phyloP scores from a whole-genome alignment of 1,140 invertebrate species.

The Aplysia californica region DNA sequence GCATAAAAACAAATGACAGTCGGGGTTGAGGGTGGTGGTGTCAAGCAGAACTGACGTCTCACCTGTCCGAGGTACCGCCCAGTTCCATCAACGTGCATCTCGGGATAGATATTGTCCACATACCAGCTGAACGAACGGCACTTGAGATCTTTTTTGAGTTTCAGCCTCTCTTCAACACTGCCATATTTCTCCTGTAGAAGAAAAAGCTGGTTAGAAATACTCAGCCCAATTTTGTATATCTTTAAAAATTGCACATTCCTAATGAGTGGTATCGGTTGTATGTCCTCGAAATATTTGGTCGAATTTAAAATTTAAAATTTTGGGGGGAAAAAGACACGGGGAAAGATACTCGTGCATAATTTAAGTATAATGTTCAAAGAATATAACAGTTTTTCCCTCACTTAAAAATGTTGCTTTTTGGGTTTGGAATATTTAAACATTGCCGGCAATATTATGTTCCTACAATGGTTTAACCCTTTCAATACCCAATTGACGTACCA shows the following conservation, averaged over 20 bases:
- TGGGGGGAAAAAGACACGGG: too few relatives aligned
- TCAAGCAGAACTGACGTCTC: not conserved
- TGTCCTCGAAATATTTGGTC: not conserved
- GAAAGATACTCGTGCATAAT: too few relatives aligned
- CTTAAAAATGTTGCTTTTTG: not conserved
- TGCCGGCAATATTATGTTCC: not conserved
- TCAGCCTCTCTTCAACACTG: constrained; percentile 76
- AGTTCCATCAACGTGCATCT: constrained; percentile 74
- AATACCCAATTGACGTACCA: not conserved
- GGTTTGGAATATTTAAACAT: not conserved
- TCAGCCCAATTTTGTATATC: not conserved
- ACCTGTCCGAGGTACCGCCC: constrained; percentile 32
- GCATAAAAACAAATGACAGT: too few relatives aligned
- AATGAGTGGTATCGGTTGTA: not conserved
- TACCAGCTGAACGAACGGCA: constrained; percentile 86
- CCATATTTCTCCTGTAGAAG: constrained; percentile 2
- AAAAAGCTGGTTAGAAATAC: not conserved
- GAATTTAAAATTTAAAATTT: too few relatives aligned
- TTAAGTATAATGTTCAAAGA: not conserved
- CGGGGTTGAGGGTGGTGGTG: too few relatives aligned
- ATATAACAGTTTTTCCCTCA: not conserved
- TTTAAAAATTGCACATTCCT: not conserved
- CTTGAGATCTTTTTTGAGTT: constrained; percentile 79
- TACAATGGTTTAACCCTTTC: not conserved
- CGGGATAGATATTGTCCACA: constrained; percentile 95